Percentiles rank a stretch among this genome's conserved stretches.
phyloP scores from a whole-genome alignment of 2,113 vertebrate genomes.

The Craseonycteris thonglongyai region DNA sequence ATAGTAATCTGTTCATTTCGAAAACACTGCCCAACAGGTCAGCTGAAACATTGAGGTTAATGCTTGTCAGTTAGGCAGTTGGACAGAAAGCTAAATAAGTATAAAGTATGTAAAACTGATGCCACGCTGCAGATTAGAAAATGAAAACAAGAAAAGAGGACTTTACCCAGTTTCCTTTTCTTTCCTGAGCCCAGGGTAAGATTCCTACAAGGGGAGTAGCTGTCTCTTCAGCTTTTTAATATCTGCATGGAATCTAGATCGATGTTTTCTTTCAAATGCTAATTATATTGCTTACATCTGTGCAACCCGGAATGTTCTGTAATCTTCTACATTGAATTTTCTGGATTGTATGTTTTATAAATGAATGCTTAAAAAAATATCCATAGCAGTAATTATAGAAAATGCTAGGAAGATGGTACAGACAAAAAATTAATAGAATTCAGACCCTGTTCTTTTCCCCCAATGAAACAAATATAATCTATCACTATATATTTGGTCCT shows the following conservation, averaged over 20 bases:
- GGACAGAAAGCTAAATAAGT: slow-evolving; percentile 1
- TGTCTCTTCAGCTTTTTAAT: background rate
- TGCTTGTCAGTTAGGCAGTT: background rate
- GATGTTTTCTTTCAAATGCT: slow-evolving; percentile 30
- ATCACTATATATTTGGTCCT: background rate
- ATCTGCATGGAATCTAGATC: background rate
- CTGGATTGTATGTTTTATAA: background rate
- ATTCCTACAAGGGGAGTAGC: background rate
- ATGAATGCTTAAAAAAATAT: background rate
- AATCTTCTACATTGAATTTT: slow-evolving; percentile 19
- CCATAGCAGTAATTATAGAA: background rate
- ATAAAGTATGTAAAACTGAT: background rate
- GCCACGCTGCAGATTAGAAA: background rate
- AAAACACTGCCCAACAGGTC: background rate
- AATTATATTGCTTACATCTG: background rate
- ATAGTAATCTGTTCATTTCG: slow-evolving; percentile 24
- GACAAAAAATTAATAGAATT: background rate
- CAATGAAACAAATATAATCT: background rate
- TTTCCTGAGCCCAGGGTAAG: background rate
- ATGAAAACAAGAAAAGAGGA: background rate
- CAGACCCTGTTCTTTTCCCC: background rate
- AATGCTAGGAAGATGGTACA: background rate
- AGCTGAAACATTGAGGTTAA: slow-evolving; percentile 6
- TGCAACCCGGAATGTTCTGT: background rate
- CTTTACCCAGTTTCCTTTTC: background rate